Evolutionary conservation across 2,888 invertebrate genomes (phyloP), one percentile per base, ranked within the genome.

Genomic region (Aleiodes leptofemur): DNA sequence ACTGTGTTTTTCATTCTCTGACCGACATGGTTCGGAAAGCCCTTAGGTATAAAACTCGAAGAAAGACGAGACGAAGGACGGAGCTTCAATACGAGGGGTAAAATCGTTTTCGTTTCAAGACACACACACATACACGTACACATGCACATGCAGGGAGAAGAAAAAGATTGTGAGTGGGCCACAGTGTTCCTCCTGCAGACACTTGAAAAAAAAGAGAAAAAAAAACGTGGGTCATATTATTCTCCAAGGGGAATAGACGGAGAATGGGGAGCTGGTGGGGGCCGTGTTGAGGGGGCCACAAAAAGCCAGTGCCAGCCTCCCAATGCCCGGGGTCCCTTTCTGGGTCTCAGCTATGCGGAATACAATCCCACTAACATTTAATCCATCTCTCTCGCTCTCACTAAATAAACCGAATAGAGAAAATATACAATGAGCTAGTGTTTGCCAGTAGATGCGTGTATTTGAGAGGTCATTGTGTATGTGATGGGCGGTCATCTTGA

Each of bases 11-110:
- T 61, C 38, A 61, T 61, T 64, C 64, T 59, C 51, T 56, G 68
- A 73, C 68, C 68, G 73, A 73, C 73, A 73, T 73, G 73, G 57
- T 73, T 34, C 61, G 61, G 69, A 73, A 73, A 73, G 73, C 73
- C 69, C 69, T 59, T 69, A 69, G 73, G 73, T 68, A 73, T 73
- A 73, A 50, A 73, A 69, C 57, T 59, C 16, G 69, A 43, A 73
- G 73, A 73, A 73, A 69, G 68, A 73, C 56, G 59, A 73, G 56
- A 73, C 68, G 73, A 72, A 34, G 31, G 13, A 68, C 51, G 69
- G 57, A 64, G 72, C 72, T 69, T 68, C 57, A 68, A 69, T 29
- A 56, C 72, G 73, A 68, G 69, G 64, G 59, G 73, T 57, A 57
- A 56, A 48, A 55, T 72, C 72, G 64, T 48, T 64, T 68, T 57